Evolutionary conservation across 2,888 invertebrate species (phyloP).

Genomic region (Cynaeus angustus): DNA sequence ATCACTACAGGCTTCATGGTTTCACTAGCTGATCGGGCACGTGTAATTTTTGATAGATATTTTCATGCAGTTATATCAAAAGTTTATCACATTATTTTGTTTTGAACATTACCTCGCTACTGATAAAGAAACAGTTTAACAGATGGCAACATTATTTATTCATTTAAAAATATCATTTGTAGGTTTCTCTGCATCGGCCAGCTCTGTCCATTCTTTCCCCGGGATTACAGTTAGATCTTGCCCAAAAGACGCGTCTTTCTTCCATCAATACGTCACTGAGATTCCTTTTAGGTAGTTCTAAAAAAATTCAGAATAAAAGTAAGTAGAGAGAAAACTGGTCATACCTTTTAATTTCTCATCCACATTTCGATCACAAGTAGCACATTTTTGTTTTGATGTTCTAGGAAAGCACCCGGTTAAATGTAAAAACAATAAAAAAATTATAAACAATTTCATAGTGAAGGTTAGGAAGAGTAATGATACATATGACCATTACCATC

Average conservation of each 20-base stretch:
- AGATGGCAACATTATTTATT: not conserved
- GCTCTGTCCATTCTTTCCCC: constrained; percentile 46
- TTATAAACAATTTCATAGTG: too few species aligned
- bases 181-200: constrained; percentile 45
- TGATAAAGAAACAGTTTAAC: constrained; percentile 4
- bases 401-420: too few species aligned
- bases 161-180: constrained; percentile 10
- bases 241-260: constrained; percentile 14
- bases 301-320: too few species aligned
- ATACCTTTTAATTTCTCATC: too few species aligned
- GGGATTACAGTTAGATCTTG: constrained; percentile 31
- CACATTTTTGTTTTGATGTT: too few species aligned
- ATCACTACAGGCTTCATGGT: constrained; percentile 11
- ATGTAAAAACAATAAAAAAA: too few species aligned
- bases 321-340: too few species aligned
- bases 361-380: too few species aligned
- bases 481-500: too few species aligned
- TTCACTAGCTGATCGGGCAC: not conserved
- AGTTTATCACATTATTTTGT: constrained; percentile 7
- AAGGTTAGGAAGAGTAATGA: too few species aligned
- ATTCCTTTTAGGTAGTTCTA: not conserved
- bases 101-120: not conserved
- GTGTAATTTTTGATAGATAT: not conserved
- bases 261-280: not conserved
- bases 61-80: not conserved